Evolutionary conservation across 1,140 invertebrate genomes (phyloP), one percentile per base, ranked within the genome.

Genomic region (Saxidomus purpurata): DNA sequence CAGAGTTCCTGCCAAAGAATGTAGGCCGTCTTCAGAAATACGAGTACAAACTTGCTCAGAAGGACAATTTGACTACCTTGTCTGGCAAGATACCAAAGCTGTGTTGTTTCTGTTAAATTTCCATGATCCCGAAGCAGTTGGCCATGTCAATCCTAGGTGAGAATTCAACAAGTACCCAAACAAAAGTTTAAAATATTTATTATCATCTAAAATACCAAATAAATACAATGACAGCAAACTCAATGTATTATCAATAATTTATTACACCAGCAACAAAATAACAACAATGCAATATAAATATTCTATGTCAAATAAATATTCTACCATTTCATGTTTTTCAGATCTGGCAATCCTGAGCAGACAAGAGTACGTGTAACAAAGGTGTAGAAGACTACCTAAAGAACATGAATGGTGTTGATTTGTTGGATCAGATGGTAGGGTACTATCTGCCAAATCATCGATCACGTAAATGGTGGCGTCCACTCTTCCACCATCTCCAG

Each of bases 381-480:
- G 47, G 19, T 52, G 47, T 52, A 11, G 63, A 25, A 9, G 8
- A 34, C 11, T 67, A n/a, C n/a, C n/a, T n/a, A n/a, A n/a, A n/a
- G n/a, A 9, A 59, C 52, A 81, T 81, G 79, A 81, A 81, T 13
- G 79, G 79, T 2, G 79, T 81, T 13, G 79, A 81, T 61, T 31
- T 81, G 2, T 34, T 55, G 31, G 79, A 81, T 25, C 79, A 81
- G 49, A 81, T 81, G 52, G 19, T 81, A 3, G 79, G 28, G 17
- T 81, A 81, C 25, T 81, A 81, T 31, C 17, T 81, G 47, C 79
- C 38, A 19, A 43, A 43, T 69, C 59, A 81, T 67, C 74, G 69
- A 11, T 69, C 59, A 80, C 34, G 55, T 11, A 52, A 79, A n/a
- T 80, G 49, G 47, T 36, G 61, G 52, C 28, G 28, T 4, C n/a